Percentiles rank a stretch among this genome's conserved stretches.
phyloP scores from a whole-genome alignment of 2,113 vertebrate genomes.

The Oxygymnocypris stewartii region DNA sequence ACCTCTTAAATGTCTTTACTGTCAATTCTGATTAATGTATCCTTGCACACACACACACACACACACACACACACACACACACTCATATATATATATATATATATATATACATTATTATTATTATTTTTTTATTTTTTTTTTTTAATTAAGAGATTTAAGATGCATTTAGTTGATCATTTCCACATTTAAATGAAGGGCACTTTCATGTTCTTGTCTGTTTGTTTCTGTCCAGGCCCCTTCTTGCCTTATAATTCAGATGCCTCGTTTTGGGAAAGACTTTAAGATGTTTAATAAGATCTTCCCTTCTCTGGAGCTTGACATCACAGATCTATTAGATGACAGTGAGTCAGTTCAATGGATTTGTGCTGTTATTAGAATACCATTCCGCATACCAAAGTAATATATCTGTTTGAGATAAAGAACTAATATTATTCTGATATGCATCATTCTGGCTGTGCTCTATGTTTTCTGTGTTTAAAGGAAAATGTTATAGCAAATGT shows the following conservation, averaged over 20 bases:
- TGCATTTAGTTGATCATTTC: not conserved
- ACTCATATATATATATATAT: no score
- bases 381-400: not conserved
- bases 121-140: no score
- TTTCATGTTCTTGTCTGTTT: slow-evolving; percentile 40
- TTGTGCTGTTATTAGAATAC: not conserved
- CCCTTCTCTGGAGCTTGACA: slow-evolving; percentile 95
- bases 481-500: slow-evolving; percentile 1
- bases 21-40: not conserved
- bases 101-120: no score
- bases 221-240: slow-evolving; percentile 85
- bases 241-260: slow-evolving; percentile 98
- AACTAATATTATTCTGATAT: not conserved
- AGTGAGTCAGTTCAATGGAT: slow-evolving; percentile 80
- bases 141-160: no score
- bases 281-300: slow-evolving; percentile 99
- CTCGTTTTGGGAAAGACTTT: slow-evolving; percentile 98
- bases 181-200: not conserved
- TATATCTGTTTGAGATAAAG: not conserved
- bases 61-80: no score
- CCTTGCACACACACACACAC: no score
- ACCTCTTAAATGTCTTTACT: not conserved
- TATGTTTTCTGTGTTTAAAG: slow-evolving; percentile 36
- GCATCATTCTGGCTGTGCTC: not conserved
- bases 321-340: slow-evolving; percentile 98